Evolutionary conservation across 2,888 invertebrate genomes (phyloP), one percentile per base, ranked within the genome.

Genomic region (Drosophila subquinaria): DNA sequence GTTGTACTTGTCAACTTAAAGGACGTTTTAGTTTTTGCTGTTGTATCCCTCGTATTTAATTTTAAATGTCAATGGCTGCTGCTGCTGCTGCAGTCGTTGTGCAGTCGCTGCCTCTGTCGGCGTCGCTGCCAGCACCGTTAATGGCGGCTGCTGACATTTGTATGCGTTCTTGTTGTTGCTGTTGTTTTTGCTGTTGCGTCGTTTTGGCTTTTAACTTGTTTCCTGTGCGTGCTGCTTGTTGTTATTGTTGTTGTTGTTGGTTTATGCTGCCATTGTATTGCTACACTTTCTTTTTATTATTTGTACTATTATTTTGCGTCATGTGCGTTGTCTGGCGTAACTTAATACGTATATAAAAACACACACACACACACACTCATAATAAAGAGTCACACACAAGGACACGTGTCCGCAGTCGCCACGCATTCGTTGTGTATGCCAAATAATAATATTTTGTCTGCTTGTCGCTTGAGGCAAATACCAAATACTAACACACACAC

Each of bases 361-460:
- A 60, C 27, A 57, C 36, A 65, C 61, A 51, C 55, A 42, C 43
- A 42, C 40, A 52, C 50, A 27, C 13, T 51, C n/a, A 57, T 8
- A 3, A 17, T n/a, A 40, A 15, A 17, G 57, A 50, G 33, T 9
- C 40, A 42, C 38, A 57, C 50, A 30, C n/a, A 56, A 8, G 55
- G 66, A 48, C 33, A 51, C 51, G 55, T 62, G 51, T 50, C 61
- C 45, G 42, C 47, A 59, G 38, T 51, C 30, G 17, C 27, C 13
- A 30, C 56, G 43, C 36, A 48, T 33, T 15, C 69, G 53, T 33
- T 40, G 35, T 68, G 63, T 42, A 52, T 56, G 43, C 43, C 59
- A 78, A 75, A 65, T 65, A 86, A 82, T 82, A 78, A 79, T 82
- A 76, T 74, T 73, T 69, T 69, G 65, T 68, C 65, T 69, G 71